These are phyloP conservation scores for Oxyura jamaicensis DNA, from an alignment of 2,113 vertebrate species.

Conservation along the genomic window DNA sequence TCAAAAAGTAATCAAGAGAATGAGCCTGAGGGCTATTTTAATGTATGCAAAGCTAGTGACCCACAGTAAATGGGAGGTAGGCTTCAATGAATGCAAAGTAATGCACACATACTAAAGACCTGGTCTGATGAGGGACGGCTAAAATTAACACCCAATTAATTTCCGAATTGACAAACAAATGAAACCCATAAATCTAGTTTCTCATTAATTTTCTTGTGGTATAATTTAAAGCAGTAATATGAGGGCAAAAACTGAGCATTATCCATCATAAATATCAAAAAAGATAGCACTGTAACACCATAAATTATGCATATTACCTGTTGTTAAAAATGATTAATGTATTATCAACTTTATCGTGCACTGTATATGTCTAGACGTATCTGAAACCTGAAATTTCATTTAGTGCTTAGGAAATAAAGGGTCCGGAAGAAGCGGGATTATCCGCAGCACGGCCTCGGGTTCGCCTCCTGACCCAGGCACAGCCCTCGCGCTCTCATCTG, in stretches of 20 bases:
- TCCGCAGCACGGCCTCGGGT: neutral
- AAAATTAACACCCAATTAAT: conserved; percentile 99
- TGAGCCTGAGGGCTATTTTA: conserved; percentile 94
- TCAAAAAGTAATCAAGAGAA: conserved; percentile 98
- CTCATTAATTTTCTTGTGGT: conserved; percentile 97
- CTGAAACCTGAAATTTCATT: conserved; percentile 79
- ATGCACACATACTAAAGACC: conserved; percentile 86
- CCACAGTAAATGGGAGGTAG: conserved; percentile 92
- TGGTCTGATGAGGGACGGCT: conserved; percentile 94
- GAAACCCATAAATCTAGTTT: conserved; percentile 99
- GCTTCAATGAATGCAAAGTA: conserved; percentile 95
- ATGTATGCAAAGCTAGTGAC: conserved; percentile 99
- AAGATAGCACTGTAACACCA: conserved; percentile 91
- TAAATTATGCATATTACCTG: conserved; percentile 91
- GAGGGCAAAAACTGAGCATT: conserved; percentile 89
- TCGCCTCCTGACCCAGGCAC: neutral
- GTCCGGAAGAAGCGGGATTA: conserved; percentile 11
- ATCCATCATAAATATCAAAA: conserved; percentile 99
- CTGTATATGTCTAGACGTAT: conserved; percentile 76
- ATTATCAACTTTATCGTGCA: conserved; percentile 84
- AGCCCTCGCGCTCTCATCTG: neutral
- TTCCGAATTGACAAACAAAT: conserved; percentile 99
- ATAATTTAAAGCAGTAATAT: conserved; percentile 98
- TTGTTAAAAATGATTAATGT: conserved; percentile 89
- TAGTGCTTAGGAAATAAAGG: conserved; percentile 51